Conservation (phyloP, 2,888 invertebrate genomes). For the Blastobasis lacticolella region DNA sequence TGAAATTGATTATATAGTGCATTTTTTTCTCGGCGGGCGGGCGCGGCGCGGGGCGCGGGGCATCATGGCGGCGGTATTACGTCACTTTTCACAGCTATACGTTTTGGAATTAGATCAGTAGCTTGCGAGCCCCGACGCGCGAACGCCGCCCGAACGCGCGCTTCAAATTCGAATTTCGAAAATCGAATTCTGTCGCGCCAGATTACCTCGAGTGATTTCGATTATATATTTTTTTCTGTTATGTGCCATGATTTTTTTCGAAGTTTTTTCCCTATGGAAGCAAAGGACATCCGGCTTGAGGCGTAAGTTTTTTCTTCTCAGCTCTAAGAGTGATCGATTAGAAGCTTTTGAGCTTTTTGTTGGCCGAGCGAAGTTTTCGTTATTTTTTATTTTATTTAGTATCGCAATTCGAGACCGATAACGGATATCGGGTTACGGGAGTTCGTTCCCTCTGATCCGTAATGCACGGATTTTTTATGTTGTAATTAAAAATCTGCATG, state of each 20-base stretch:
- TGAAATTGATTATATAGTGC: constrained; percentile 66
- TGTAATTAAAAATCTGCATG: too few species aligned
- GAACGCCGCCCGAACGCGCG: constrained; percentile 20
- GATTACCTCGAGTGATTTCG: constrained; percentile 29
- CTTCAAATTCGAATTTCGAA: constrained; percentile 25
- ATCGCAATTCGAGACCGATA: constrained; percentile 26
- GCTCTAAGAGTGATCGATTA: constrained; percentile 37
- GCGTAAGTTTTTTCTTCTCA: constrained; percentile 42
- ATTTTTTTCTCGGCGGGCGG: constrained; percentile 51
- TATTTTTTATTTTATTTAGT: constrained; percentile 25
- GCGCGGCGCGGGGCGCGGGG: constrained; percentile 39
- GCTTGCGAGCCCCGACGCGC: constrained; percentile 40
- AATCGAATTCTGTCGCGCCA: constrained; percentile 19
- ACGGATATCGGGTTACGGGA: constrained; percentile 11
- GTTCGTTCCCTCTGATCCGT: too few species aligned
- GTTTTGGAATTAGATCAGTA: constrained; percentile 68
- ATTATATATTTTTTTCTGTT: constrained; percentile 35
- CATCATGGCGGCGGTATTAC: constrained; percentile 65
- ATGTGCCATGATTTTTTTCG: constrained; percentile 20
- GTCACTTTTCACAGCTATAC: constrained; percentile 63
- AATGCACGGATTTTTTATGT: too few species aligned
- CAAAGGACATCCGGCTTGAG: constrained; percentile 21
- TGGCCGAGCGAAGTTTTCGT: constrained; percentile 29
- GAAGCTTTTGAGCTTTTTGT: constrained; percentile 39
- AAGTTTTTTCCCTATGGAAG: constrained; percentile 23